Conservation (phyloP, 1,140 invertebrate species). For the Thaumetopoea pityocampa region DNA sequence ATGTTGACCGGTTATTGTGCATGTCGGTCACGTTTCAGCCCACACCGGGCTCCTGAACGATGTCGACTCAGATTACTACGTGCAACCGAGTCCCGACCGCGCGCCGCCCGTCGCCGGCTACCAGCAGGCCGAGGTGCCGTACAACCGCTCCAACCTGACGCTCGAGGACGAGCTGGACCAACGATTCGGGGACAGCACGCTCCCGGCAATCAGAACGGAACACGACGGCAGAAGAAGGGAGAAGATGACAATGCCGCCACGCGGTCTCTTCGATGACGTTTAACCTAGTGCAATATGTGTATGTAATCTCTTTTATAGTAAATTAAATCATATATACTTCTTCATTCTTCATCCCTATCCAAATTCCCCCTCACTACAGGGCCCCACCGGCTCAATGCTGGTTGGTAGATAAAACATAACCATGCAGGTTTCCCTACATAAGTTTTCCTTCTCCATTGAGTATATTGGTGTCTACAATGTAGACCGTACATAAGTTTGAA, state of each 20-base stretch:
- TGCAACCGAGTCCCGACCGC: slow-evolving; percentile 55
- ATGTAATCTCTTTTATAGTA: no score
- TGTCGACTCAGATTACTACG: slow-evolving; percentile 73
- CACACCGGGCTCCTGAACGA: slow-evolving; percentile 71
- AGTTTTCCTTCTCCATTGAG: no score
- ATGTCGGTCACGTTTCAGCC: slow-evolving; percentile 66
- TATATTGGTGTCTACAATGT: no score
- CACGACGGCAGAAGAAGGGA: slow-evolving; percentile 66
- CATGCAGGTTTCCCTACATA: no score
- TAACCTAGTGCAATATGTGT: slow-evolving; percentile 37
- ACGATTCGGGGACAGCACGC: slow-evolving; percentile 78
- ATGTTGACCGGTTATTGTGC: slow-evolving; percentile 59
- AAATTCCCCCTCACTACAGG: no score
- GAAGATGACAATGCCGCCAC: slow-evolving; percentile 81
- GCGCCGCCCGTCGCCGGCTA: slow-evolving; percentile 46
- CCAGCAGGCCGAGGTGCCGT: slow-evolving; percentile 53
- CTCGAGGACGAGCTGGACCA: slow-evolving; percentile 78
- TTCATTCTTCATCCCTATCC: no score
- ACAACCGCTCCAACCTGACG: slow-evolving; percentile 45
- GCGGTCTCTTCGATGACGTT: slow-evolving; percentile 89
- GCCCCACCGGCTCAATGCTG: no score
- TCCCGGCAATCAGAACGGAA: slow-evolving; percentile 58
- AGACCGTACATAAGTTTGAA: no score
- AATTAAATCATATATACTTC: no score
- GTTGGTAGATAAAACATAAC: no score